A percentile compares a stretch with the other conserved stretches of the same genome.
These are phyloP conservation scores for Drosophila orena DNA, from an alignment of 1,140 invertebrate genomes.

Conservation along the genomic window DNA sequence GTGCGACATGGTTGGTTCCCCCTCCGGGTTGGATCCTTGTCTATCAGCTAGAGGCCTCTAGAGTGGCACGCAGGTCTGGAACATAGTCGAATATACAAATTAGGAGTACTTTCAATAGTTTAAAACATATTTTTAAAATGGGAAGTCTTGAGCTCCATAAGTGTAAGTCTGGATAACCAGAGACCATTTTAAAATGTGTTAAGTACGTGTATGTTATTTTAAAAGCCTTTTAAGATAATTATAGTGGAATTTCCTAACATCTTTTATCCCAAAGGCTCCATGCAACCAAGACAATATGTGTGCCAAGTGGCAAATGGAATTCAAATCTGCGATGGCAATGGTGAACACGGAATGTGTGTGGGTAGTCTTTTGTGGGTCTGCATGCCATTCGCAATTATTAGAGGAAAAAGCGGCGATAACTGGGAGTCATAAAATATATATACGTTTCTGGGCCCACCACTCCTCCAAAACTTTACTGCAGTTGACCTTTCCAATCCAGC, in stretches of 20 bases:
- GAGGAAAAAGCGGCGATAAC: slow-evolving; percentile 25
- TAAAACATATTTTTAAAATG: too few relatives aligned
- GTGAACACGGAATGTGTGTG: slow-evolving; percentile 44
- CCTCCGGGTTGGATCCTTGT: neutral
- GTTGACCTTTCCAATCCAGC: slow-evolving; percentile 67
- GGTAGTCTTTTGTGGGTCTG: slow-evolving; percentile 40
- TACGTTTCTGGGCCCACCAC: slow-evolving; percentile 32
- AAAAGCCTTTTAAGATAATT: neutral
- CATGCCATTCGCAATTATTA: slow-evolving; percentile 47
- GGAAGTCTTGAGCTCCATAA: too few relatives aligned
- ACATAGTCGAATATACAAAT: neutral
- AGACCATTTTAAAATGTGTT: too few relatives aligned
- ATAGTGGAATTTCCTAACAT: neutral
- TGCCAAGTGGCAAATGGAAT: slow-evolving; percentile 29
- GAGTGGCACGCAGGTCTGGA: slow-evolving; percentile 38
- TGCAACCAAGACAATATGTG: neutral
- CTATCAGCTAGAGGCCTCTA: slow-evolving; percentile 20
- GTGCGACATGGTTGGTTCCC: slow-evolving; percentile 68
- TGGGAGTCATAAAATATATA: slow-evolving; percentile 40
- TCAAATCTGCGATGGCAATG: slow-evolving; percentile 48
- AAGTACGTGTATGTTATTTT: too few relatives aligned
- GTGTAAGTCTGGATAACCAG: too few relatives aligned
- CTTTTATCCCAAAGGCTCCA: neutral
- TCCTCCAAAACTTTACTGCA: slow-evolving; percentile 43
- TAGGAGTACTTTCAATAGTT: too few relatives aligned